Percentiles rank a stretch among this genome's conserved stretches.
Conservation (phyloP, 2,797 vertebrate genomes). For the Acanthurus tractus region DNA sequence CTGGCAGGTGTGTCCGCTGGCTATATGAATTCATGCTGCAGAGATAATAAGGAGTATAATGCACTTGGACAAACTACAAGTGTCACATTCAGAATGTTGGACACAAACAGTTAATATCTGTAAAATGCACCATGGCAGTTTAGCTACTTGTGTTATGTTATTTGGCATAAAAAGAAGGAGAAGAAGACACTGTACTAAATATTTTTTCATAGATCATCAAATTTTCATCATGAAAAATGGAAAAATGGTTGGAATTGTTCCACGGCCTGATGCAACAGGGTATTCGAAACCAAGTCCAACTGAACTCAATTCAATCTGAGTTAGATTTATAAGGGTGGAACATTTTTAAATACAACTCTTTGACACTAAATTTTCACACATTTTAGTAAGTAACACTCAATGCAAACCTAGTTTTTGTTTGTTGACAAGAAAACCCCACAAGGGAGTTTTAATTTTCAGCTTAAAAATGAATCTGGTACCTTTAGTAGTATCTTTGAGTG, state of each 20-base stretch:
- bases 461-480: not conserved
- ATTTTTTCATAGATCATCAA: not conserved
- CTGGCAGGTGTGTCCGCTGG: slow-evolving; percentile 55
- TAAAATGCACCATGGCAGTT: slow-evolving; percentile 20
- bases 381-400: not conserved
- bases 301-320: too few relatives aligned
- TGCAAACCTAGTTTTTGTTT: not conserved
- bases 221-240: not conserved
- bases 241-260: not conserved
- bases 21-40: slow-evolving; percentile 59
- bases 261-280: too few relatives aligned
- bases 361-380: not conserved
- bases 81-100: not conserved
- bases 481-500: not conserved
- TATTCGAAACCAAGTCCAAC: too few relatives aligned
- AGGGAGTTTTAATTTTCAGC: not conserved
- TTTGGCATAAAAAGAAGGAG: not conserved
- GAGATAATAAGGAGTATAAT: slow-evolving; percentile 30
- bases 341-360: too few relatives aligned
- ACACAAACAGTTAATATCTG: slow-evolving; percentile 14
- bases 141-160: not conserved
- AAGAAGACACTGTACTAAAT: not conserved
- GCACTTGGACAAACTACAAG: slow-evolving; percentile 14
- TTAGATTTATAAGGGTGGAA: not conserved
- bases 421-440: not conserved